These are phyloP conservation scores for Leuciscus waleckii DNA, from an alignment of 2,797 vertebrate species.

Conservation along the genomic window DNA sequence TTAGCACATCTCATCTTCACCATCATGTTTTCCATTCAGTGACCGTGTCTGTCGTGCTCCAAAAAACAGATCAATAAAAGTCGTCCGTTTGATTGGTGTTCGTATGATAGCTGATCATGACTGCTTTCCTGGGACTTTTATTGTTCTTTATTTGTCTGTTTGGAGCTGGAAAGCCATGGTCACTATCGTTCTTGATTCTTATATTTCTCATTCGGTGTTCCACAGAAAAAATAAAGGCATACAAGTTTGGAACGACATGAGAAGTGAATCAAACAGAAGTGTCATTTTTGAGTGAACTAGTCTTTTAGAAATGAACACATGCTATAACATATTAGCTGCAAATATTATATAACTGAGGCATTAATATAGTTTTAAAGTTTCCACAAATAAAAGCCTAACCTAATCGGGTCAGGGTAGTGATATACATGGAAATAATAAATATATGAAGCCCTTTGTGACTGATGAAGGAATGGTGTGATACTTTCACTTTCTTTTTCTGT, in stretches of 20 bases:
- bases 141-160: background rate
- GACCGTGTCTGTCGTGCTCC: background rate
- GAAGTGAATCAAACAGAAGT: background rate
- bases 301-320: slow-evolving; percentile 12
- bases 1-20: background rate
- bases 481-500: slow-evolving; percentile 48
- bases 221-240: background rate
- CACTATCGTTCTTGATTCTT: background rate
- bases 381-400: background rate
- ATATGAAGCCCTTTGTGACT: slow-evolving; percentile 56
- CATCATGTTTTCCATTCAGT: background rate
- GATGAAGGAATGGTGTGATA: slow-evolving; percentile 28
- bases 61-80: background rate
- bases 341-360: slow-evolving; percentile 28
- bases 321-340: slow-evolving; percentile 15
- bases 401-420: slow-evolving; percentile 5
- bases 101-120: background rate
- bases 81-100: background rate
- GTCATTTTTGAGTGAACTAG: background rate
- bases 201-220: background rate
- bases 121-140: background rate
- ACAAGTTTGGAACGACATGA: background rate
- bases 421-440: slow-evolving; percentile 3
- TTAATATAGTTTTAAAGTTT: background rate
- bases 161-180: background rate